Conservation (phyloP, 2,888 invertebrate genomes). For the Teinopalpus imperialis region DNA sequence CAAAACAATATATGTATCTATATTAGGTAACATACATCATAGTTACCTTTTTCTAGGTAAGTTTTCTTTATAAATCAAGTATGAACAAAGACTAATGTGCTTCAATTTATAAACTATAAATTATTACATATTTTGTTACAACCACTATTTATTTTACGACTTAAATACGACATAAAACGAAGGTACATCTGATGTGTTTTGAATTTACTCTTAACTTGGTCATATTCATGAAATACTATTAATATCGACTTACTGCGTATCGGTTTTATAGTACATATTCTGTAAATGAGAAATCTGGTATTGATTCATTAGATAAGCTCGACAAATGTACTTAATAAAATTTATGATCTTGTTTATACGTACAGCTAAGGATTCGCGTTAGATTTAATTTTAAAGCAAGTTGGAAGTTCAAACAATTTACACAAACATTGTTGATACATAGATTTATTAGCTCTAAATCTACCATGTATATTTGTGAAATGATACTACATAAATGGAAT, state of each 20-base stretch:
- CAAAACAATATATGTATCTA: no score
- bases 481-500: no score
- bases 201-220: neutral
- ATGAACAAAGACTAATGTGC: no score
- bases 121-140: no score
- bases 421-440: neutral
- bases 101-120: no score
- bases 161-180: neutral
- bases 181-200: neutral
- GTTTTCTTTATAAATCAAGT: no score
- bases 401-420: neutral
- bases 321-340: constrained; percentile 8
- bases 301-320: constrained; percentile 20
- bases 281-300: constrained; percentile 7
- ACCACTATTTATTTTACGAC: no score
- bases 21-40: no score
- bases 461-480: neutral
- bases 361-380: neutral
- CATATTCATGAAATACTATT: neutral
- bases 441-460: neutral
- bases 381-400: constrained; percentile 8
- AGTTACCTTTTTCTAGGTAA: no score
- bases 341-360: constrained; percentile 3
- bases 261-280: constrained; percentile 10
- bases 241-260: neutral